Evolutionary conservation across 1,140 invertebrate species (phyloP).

Genomic region (Melitaea cinxia): DNA sequence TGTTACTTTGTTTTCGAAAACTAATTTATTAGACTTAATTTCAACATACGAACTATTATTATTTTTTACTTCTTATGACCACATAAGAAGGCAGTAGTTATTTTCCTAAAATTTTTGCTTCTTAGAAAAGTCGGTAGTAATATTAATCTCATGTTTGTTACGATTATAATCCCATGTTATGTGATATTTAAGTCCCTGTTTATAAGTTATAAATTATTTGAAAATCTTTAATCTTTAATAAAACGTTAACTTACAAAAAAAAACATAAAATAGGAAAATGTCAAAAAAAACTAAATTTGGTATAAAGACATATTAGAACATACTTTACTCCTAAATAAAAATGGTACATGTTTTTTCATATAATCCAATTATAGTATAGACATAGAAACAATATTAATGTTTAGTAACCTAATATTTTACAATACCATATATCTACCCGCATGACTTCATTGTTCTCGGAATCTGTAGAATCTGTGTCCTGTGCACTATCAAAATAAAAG

Average conservation of each 20-base stretch:
- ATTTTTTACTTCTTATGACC: neutral
- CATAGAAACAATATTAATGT: constrained; percentile 7
- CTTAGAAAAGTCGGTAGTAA: constrained; percentile 1
- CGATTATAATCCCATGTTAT: constrained; percentile 12
- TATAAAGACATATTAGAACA: constrained; percentile 20
- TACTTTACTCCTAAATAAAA: constrained; percentile 6
- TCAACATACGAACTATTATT: neutral
- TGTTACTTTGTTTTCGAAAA: neutral
- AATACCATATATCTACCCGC: neutral
- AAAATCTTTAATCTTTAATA: constrained; percentile 9
- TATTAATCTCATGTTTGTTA: constrained; percentile 19
- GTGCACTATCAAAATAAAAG: constrained; percentile 22
- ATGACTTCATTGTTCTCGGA: neutral
- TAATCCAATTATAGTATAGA: constrained; percentile 14
- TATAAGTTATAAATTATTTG: constrained; percentile 7
- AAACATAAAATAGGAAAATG: neutral
- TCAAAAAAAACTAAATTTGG: neutral
- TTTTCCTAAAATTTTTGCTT: neutral
- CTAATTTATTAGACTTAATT: neutral
- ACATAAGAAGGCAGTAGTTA: neutral
- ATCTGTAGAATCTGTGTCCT: neutral
- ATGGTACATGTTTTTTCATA: constrained; percentile 8
- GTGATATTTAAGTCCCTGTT: constrained; percentile 17
- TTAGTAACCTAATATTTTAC: neutral
- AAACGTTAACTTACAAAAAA: constrained; percentile 6